These are phyloP conservation scores for Lemur catta DNA, from an alignment of 2,797 vertebrate species.

Conservation along the genomic window DNA sequence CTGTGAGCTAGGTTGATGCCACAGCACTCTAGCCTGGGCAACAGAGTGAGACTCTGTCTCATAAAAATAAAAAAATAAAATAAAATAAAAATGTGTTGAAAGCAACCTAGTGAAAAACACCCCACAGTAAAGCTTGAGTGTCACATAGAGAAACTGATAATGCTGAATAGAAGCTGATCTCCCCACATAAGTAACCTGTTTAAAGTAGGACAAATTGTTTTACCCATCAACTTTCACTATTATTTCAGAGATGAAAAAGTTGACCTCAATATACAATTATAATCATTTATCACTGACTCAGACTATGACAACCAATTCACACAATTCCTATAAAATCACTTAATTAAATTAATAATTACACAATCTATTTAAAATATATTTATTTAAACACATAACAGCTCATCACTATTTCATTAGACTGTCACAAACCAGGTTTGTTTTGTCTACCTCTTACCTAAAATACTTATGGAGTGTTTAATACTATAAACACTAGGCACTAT, in stretches of 20 bases:
- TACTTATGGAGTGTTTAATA: background rate
- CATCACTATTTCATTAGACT: background rate
- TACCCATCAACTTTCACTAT: background rate
- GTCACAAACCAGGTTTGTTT: background rate
- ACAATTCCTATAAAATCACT: constrained; percentile 19
- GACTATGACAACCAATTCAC: background rate
- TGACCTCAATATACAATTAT: background rate
- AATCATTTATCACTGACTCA: background rate
- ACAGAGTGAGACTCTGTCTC: too few species aligned
- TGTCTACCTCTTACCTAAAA: background rate
- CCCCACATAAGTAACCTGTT: background rate
- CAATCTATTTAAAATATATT: constrained; percentile 4
- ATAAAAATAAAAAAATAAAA: too few species aligned
- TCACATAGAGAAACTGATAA: constrained; percentile 32
- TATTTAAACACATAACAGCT: constrained; percentile 4
- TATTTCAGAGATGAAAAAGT: constrained; percentile 34
- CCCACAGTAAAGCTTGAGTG: background rate
- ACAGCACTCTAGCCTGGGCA: too few species aligned
- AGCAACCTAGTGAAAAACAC: constrained; percentile 8
- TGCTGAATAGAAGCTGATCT: constrained; percentile 3
- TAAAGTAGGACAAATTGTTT: background rate
- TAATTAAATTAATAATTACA: constrained; percentile 7
- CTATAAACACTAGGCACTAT: background rate
- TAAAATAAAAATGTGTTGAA: background rate
- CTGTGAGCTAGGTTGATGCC: background rate